Evolutionary conservation across 2,797 vertebrate genomes (phyloP), one percentile per base, ranked within the genome.

Genomic region (Salmo trutta): DNA sequence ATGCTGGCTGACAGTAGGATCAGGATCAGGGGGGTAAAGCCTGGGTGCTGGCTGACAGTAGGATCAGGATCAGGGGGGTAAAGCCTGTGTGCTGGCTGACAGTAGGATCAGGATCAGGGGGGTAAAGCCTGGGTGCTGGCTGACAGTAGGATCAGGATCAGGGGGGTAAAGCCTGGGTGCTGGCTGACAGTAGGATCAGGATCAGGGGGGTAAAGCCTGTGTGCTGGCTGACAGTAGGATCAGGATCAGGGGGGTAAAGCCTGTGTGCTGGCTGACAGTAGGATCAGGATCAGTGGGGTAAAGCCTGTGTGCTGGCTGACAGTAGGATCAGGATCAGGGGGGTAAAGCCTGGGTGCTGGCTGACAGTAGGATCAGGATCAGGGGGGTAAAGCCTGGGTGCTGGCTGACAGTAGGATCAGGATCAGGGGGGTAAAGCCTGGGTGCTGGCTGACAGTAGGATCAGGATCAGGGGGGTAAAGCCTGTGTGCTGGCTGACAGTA

Each of bases 191-290:
- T 59, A 5, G 31, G 36, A 21, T 73, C 67, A 69, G 87, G 85
- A 87, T 86, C 77, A 78, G 75, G 82, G 85, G 86, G 4, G 33
- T 6, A 85, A 81, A 70, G 36, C 33, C n/a, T 12, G 75, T 16
- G 64, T 70, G 81, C 68, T 41, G 68, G 36, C 8, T 2, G 68
- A 27, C 29, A 69, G 5, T 59, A 5, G 29, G 36, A 21, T 73
- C 67, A 69, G 87, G 85, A 87, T 86, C 74, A 79, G 77, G 82
- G 85, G 86, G 1, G 33, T 6, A 86, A 81, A 70, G 36, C 33
- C n/a, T 12, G 75, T 16, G 64, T 70, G 83, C 2, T 29, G 29
- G 29, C 29, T 29, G 29, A 3, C 29, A 29, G 29, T 29, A 29
- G 29, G 29, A 29, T 29, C 29, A 29, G 29, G 29, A 29, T 29